Evolutionary conservation across 2,797 vertebrate species (phyloP).

Genomic region (Acrocephalus scirpaceus): DNA sequence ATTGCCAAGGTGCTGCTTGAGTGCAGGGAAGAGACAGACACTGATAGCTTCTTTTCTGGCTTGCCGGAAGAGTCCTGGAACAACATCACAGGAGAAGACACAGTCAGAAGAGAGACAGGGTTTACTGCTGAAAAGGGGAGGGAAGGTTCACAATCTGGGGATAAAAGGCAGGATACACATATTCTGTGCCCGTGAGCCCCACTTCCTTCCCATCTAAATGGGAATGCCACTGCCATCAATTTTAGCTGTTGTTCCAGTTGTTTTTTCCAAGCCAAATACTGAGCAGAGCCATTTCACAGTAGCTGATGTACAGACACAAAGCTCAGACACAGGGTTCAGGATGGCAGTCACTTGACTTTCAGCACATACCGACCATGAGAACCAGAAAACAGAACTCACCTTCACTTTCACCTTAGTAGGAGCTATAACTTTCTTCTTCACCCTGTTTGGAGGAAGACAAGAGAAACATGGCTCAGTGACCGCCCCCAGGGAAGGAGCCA

Average conservation of each 20-base stretch:
- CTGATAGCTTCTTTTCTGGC: slow-evolving; percentile 73
- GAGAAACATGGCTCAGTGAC: not conserved
- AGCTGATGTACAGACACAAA: not conserved
- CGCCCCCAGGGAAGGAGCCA: not conserved
- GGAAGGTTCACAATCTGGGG: not conserved
- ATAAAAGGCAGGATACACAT: not conserved
- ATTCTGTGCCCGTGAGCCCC: not conserved
- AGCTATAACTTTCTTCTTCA: slow-evolving; percentile 80
- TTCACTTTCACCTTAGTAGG: slow-evolving; percentile 80
- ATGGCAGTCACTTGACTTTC: not conserved
- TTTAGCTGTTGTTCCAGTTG: not conserved
- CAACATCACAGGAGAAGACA: not conserved
- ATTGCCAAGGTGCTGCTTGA: slow-evolving; percentile 48
- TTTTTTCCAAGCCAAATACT: not conserved
- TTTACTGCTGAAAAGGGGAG: not conserved
- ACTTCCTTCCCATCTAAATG: not conserved
- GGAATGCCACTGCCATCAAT: not conserved
- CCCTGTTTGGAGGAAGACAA: slow-evolving; percentile 71
- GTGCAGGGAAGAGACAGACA: slow-evolving; percentile 62
- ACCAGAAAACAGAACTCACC: slow-evolving; percentile 70
- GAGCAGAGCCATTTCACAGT: not conserved
- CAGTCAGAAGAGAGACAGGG: not conserved
- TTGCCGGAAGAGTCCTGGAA: slow-evolving; percentile 78
- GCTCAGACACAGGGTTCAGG: not conserved
- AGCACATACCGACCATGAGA: not conserved